Evolutionary conservation across 2,888 invertebrate species (phyloP).

Genomic region (Omphaloscelis lunosa): DNA sequence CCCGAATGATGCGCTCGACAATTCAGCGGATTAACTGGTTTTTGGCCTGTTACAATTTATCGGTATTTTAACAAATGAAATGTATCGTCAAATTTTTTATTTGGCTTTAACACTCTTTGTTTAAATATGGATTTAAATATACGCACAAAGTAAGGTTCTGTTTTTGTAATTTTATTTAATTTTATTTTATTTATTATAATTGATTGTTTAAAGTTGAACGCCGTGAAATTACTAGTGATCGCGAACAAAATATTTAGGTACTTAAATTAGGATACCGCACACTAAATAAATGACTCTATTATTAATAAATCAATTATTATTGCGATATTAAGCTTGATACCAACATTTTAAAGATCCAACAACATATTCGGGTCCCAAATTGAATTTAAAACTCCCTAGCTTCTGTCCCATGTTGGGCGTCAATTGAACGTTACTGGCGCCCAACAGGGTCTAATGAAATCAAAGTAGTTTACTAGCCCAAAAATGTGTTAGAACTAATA

Average conservation of each 20-base stretch:
- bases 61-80: slow-evolving; percentile 52
- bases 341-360: neutral
- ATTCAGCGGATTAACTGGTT: slow-evolving; percentile 53
- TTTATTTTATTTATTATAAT: too few relatives aligned
- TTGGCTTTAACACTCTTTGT: slow-evolving; percentile 19
- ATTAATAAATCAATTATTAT: neutral
- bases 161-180: too few relatives aligned
- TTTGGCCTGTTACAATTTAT: slow-evolving; percentile 59
- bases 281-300: neutral
- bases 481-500: slow-evolving; percentile 41
- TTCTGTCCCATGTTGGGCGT: slow-evolving; percentile 36
- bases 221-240: neutral
- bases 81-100: slow-evolving; percentile 41
- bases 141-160: neutral
- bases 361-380: slow-evolving; percentile 16
- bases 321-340: neutral
- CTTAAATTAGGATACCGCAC: neutral
- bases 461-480: slow-evolving; percentile 41
- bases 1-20: slow-evolving; percentile 52
- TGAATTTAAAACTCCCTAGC: slow-evolving; percentile 26
- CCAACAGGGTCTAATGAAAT: slow-evolving; percentile 54
- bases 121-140: slow-evolving; percentile 20
- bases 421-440: slow-evolving; percentile 47
- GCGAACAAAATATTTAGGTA: neutral
- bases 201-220: neutral